Base-by-base conservation (phyloP, 2,888 invertebrate genomes). In the Arge pagana region DNA sequence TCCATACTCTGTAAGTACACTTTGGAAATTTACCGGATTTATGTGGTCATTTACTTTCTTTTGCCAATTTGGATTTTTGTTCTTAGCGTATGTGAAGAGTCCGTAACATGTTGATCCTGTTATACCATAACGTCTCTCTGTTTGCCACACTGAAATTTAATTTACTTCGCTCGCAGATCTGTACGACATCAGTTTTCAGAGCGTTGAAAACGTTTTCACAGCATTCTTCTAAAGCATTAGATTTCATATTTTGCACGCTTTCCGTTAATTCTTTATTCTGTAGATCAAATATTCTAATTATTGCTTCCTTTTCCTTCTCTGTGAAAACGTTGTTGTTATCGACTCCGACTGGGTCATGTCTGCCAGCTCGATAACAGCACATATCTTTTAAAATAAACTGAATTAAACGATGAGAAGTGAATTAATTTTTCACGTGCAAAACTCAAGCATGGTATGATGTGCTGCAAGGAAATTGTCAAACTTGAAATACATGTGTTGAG, bases 61-160 rank as follows among this genome's bases (percentile, higher is more conserved):
- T 7, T 36, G 10, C 41, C 41, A 41, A 41, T 41, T 50, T 41
- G 15, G 40, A 5, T 19, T 40, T 31, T 40, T 28, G 30, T 39
- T 31, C 3, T 41, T 50, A n/a, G 16, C 18, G 23, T 50, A 40
- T 4, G 50, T 50, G 15, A n/a, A 50, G n/a, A 50, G 16, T 21
- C 16, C 24, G 7, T 50, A 50, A 26, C 40, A 50, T 15, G 26
- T 36, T 7, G 49, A 49, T 10, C 23, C 30, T 39, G 39, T 49
- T 23, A 49, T 49, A 24, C 49, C 39, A 2, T 39, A 49, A 13
- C 39, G 28, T 10, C 49, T 8, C 26, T 49, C 39, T 49, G 24
- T 39, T 13, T 39, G 36, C 36, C 36, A 36, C 36, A 11, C 19
- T 18, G 2, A 16, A 36, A 11, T 15, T 15, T n/a, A n/a, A n/a